Conservation (phyloP, 2,113 vertebrate genomes). For the Typhlomys cinereus region DNA sequence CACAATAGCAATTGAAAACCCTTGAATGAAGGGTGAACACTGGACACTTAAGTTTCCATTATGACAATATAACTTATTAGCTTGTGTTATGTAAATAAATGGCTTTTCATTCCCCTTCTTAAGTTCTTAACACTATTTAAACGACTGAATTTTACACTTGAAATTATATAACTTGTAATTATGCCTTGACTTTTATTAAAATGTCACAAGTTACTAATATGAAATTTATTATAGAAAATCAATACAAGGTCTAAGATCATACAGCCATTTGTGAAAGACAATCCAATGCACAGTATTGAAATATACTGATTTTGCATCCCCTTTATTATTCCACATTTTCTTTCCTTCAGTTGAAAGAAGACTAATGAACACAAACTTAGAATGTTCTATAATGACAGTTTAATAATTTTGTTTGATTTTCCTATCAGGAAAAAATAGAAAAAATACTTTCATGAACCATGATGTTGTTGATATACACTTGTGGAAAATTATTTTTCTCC, state of each 20-base stretch:
- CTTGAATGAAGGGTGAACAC: background rate
- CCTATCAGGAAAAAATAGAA: background rate
- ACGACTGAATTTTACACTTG: background rate
- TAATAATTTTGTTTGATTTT: background rate
- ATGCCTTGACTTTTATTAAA: background rate
- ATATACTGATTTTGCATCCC: no score
- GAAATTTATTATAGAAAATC: constrained; percentile 20
- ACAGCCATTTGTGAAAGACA: background rate
- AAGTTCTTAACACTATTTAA: background rate
- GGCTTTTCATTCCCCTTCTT: background rate
- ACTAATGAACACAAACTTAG: background rate
- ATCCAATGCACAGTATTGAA: accelerated
- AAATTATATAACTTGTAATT: background rate
- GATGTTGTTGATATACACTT: background rate
- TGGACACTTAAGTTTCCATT: background rate
- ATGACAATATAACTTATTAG: background rate
- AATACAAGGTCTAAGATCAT: background rate
- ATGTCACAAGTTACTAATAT: background rate
- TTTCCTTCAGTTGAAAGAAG: no score
- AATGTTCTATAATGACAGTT: background rate
- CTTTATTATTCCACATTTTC: no score
- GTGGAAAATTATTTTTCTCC: constrained; percentile 14
- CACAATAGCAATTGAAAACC: background rate
- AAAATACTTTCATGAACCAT: constrained; percentile 7
- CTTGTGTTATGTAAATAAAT: background rate